These are phyloP conservation scores for Acridotheres tristis DNA, from an alignment of 2,797 vertebrate species.

Conservation along the genomic window DNA sequence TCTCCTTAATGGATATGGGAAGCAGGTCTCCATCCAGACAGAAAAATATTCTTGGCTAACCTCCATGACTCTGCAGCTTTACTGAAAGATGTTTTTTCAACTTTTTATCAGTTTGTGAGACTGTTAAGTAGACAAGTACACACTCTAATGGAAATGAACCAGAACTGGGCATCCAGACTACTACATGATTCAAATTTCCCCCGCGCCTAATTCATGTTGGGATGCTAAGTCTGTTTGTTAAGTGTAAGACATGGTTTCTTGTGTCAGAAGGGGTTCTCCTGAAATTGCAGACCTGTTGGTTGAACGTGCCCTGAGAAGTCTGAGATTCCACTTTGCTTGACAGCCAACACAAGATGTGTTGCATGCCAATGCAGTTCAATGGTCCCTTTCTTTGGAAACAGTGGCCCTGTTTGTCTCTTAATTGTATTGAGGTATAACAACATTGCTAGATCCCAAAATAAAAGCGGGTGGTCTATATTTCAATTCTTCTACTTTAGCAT, in stretches of 20 bases:
- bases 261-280: not conserved
- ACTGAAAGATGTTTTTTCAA: not conserved
- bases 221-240: not conserved
- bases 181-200: fast-evolving
- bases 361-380: not conserved
- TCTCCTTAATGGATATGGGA: not conserved
- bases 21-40: not conserved
- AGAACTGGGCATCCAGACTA: not conserved
- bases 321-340: not conserved
- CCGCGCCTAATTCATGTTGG: not conserved
- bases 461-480: not conserved
- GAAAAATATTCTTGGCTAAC: not conserved
- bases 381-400: not conserved
- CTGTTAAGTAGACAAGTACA: not conserved
- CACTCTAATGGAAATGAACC: not conserved
- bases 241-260: not conserved
- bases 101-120: not conserved
- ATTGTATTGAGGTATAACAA: not conserved
- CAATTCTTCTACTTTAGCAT: not conserved
- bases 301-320: not conserved
- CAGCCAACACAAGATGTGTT: not conserved
- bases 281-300: not conserved
- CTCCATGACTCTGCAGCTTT: not conserved
- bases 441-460: fast-evolving
- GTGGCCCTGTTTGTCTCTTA: not conserved